phyloP scores from a whole-genome alignment of 2,797 vertebrate genomes.

The Urophycis tenuis region DNA sequence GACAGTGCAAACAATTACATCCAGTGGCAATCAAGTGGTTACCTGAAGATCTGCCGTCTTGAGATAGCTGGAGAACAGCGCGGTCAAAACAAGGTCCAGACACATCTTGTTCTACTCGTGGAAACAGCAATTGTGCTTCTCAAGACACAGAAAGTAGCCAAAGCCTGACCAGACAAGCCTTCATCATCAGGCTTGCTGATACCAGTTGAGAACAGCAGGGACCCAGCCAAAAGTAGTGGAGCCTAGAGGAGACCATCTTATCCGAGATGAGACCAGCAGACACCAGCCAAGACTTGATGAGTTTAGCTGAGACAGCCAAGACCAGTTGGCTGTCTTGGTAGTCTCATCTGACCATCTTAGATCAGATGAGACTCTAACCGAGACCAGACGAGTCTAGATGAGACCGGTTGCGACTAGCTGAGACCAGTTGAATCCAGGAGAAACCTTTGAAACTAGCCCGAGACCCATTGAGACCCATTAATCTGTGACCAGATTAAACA shows the following conservation, averaged over 20 bases:
- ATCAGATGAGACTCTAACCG: neutral
- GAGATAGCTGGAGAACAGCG: neutral
- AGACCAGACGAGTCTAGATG: neutral
- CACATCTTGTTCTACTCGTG: conserved; percentile 25
- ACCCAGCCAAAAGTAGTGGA: neutral
- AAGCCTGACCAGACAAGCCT: neutral
- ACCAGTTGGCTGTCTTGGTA: no score
- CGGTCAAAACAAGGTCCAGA: neutral
- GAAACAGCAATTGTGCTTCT: conserved; percentile 22
- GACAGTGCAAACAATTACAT: conserved; percentile 63
- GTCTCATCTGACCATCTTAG: no score
- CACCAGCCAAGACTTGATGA: neutral
- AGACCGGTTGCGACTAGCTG: neutral
- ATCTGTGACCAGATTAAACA: neutral
- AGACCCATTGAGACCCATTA: neutral
- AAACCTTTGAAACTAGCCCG: neutral
- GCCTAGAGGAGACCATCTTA: no score
- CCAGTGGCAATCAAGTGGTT: conserved; percentile 55
- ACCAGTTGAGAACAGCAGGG: neutral
- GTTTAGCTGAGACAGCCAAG: neutral
- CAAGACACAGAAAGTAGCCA: neutral
- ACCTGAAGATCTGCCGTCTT: conserved; percentile 53
- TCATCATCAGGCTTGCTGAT: neutral
- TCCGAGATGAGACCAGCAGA: no score
- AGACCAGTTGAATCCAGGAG: neutral